Conservation (phyloP, 2,113 vertebrate species). For the Mormoops blainvillei region DNA sequence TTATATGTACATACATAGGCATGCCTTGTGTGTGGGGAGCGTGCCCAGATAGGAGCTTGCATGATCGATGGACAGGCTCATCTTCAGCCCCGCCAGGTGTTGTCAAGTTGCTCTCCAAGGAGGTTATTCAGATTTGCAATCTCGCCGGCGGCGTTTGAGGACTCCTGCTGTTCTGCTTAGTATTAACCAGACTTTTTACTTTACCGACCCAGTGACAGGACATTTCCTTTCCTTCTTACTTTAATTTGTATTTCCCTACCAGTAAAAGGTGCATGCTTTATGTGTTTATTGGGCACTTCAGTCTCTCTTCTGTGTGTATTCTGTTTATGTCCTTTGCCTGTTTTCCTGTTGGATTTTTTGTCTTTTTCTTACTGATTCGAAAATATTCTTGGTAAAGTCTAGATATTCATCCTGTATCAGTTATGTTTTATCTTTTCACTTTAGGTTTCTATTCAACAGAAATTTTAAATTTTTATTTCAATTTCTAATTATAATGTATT, state of each 20-base stretch:
- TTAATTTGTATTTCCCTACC: not conserved
- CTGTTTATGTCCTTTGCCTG: not conserved
- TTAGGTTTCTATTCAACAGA: not conserved
- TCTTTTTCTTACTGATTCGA: not conserved
- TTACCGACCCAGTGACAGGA: not conserved
- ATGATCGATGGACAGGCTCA: not conserved
- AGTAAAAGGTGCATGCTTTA: not conserved
- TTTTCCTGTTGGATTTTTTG: not conserved
- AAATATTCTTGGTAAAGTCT: slow-evolving; percentile 6
- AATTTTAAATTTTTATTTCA: slow-evolving; percentile 4
- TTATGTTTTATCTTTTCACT: not conserved
- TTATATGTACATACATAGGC: no score
- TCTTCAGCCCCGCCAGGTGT: not conserved
- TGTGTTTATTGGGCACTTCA: not conserved
- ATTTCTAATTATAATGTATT: not conserved
- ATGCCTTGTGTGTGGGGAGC: no score
- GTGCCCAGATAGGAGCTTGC: not conserved
- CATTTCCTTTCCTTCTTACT: not conserved
- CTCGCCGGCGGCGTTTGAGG: not conserved
- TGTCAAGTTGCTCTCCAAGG: not conserved
- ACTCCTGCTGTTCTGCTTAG: not conserved
- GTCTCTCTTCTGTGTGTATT: not conserved
- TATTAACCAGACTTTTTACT: not conserved
- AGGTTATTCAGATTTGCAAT: not conserved
- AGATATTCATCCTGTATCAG: not conserved